Percentiles rank a stretch among this genome's conserved stretches.
phyloP scores from a whole-genome alignment of 2,797 vertebrate species.

The Nothura maculosa region DNA sequence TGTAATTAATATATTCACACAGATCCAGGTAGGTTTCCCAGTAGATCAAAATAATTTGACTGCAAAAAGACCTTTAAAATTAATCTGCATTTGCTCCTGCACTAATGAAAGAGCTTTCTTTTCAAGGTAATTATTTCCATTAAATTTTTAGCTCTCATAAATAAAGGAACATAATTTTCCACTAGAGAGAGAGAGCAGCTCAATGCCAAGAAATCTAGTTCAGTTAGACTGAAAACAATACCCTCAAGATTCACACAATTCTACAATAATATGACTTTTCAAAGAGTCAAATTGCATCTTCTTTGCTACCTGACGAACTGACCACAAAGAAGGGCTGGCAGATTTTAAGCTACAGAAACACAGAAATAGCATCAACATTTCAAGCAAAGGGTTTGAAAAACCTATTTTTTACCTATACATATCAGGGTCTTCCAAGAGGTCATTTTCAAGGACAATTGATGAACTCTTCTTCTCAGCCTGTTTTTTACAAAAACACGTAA shows the following conservation, averaged over 20 bases:
- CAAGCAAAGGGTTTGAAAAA: neutral
- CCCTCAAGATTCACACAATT: neutral
- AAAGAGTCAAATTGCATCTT: neutral
- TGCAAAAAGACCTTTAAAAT: constrained; percentile 23
- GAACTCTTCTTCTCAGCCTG: neutral
- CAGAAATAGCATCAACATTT: neutral
- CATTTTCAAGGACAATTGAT: neutral
- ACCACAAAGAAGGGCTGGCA: neutral
- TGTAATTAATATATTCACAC: neutral
- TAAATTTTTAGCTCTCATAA: constrained; percentile 14
- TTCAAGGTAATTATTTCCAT: neutral
- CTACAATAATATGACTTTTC: neutral
- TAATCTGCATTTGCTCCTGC: neutral
- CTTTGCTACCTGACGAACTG: neutral
- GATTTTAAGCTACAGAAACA: neutral
- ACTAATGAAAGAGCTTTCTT: neutral
- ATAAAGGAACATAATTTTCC: constrained; percentile 17
- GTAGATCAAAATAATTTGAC: neutral
- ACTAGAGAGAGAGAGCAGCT: neutral
- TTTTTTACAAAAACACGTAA: neutral
- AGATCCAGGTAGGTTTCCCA: neutral
- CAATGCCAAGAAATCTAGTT: neutral
- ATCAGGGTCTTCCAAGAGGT: too few species aligned
- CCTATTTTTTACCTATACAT: neutral
- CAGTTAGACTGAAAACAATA: neutral